These are phyloP conservation scores for Nannoperca australis DNA, from an alignment of 2,797 vertebrate genomes.

Conservation along the genomic window DNA sequence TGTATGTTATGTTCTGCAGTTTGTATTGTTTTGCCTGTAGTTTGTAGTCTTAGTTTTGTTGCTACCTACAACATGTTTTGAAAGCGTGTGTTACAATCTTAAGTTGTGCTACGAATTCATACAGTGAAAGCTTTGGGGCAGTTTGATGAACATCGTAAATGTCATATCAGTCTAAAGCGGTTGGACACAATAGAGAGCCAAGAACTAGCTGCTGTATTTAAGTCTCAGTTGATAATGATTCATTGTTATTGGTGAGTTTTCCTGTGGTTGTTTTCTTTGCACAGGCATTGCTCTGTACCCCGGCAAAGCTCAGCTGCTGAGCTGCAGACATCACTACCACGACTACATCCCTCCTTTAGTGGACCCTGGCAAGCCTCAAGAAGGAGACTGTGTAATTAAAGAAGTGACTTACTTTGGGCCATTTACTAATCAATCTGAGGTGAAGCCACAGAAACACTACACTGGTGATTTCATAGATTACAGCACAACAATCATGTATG, in stretches of 20 bases:
- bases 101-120: background rate
- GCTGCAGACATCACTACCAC: conserved; percentile 93
- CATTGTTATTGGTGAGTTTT: background rate
- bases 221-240: background rate
- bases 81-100: background rate
- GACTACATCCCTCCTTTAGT: conserved; percentile 91
- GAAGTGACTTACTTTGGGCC: conserved; percentile 91
- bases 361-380: conserved; percentile 86
- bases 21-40: background rate
- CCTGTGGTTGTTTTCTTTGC: background rate
- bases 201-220: background rate
- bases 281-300: conserved; percentile 95
- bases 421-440: conserved; percentile 90
- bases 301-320: conserved; percentile 90
- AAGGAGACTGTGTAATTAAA: conserved; percentile 85
- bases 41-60: no score
- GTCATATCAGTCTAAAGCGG: background rate
- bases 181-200: background rate
- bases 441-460: conserved; percentile 61
- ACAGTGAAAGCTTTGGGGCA: background rate
- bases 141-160: no score
- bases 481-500: background rate
- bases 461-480: background rate
- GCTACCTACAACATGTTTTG: no score
- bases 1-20: background rate